Conservation (phyloP, 2,888 invertebrate genomes). For the Chymomyza caudatula region DNA sequence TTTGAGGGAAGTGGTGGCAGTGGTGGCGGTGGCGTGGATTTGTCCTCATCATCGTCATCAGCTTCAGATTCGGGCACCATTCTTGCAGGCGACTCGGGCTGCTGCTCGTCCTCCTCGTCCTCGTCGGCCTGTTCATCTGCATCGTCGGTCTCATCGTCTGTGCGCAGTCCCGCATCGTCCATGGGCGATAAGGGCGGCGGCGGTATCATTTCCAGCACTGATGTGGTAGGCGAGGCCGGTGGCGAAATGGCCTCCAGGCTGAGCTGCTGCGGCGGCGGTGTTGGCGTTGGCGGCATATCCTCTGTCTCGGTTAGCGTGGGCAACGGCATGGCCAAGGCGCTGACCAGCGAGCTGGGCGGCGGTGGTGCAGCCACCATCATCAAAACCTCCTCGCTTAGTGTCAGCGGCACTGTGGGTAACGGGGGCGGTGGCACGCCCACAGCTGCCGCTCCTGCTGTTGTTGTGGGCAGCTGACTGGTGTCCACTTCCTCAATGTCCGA, state of each 20-base stretch:
- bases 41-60: constrained; percentile 65
- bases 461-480: constrained; percentile 81
- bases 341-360: constrained; percentile 50
- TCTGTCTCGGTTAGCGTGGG: constrained; percentile 73
- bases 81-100: not conserved
- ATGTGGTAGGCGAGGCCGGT: constrained; percentile 57
- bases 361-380: constrained; percentile 54
- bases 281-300: constrained; percentile 73
- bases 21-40: constrained; percentile 72
- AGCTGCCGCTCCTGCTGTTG: constrained; percentile 37
- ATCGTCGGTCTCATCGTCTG: constrained; percentile 55
- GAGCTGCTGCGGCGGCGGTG: constrained; percentile 52
- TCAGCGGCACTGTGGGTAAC: constrained; percentile 42
- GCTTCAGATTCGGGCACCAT: constrained; percentile 46
- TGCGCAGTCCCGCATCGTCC: constrained; percentile 51
- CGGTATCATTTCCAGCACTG: constrained; percentile 71
- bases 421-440: constrained; percentile 38
- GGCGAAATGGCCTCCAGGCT: constrained; percentile 46
- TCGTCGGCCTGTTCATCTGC: constrained; percentile 58
- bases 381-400: constrained; percentile 47
- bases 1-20: constrained; percentile 75
- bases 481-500: constrained; percentile 92
- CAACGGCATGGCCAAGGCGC: constrained; percentile 57
- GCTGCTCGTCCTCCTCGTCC: constrained; percentile 26
- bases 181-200: constrained; percentile 62